These are phyloP conservation scores for Diadumene lineata DNA, from an alignment of 92 coral and sea anemone genomes.

Conservation along the genomic window DNA sequence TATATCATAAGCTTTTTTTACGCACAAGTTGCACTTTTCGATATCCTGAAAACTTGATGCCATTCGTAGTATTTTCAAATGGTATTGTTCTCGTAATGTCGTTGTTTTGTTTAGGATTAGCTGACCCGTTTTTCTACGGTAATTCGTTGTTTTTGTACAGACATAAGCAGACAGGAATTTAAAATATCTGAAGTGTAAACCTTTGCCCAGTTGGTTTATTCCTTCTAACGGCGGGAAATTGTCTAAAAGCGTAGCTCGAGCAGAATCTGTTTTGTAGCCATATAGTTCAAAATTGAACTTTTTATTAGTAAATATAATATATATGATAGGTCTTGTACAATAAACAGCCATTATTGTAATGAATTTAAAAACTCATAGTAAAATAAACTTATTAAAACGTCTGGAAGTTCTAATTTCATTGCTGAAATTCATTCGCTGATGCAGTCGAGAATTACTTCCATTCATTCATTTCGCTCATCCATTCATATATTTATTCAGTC, in stretches of 20 bases:
- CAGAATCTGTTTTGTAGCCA: neutral
- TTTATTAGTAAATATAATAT: neutral
- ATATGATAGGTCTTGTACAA: neutral
- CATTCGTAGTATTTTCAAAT: neutral
- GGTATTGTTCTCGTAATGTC: neutral
- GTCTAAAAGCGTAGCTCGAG: neutral
- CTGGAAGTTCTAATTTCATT: neutral
- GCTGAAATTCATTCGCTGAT: constrained; percentile 7
- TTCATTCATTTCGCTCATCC: constrained; percentile 1
- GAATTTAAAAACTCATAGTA: neutral
- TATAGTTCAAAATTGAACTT: neutral
- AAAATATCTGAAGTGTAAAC: neutral
- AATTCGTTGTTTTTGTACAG: neutral
- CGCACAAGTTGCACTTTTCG: too few species aligned
- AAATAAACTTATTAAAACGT: constrained; percentile 5
- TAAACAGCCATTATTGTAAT: neutral
- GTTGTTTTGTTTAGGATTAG: neutral
- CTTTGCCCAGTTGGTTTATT: neutral
- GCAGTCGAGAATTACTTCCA: constrained; percentile 9
- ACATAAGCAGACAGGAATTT: neutral
- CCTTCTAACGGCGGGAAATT: neutral
- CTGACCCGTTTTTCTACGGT: neutral
- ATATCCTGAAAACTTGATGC: too few species aligned
- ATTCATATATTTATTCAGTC: neutral
- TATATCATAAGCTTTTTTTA: too few species aligned